These are phyloP conservation scores for Sitodiplosis mosellana DNA, from an alignment of 1,140 invertebrate genomes.

Conservation along the genomic window DNA sequence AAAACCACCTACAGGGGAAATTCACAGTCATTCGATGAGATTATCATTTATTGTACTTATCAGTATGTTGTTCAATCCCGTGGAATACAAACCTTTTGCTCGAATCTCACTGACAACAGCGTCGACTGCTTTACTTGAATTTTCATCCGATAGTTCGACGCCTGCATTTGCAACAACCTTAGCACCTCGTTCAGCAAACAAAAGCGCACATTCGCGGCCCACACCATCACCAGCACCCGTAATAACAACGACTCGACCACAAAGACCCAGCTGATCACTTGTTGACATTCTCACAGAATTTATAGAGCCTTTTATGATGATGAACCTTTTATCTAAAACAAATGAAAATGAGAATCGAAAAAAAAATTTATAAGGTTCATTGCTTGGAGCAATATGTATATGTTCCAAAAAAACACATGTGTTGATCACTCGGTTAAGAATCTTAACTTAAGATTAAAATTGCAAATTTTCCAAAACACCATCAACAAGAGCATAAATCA, in stretches of 20 bases:
- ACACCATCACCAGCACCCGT: conserved; percentile 93
- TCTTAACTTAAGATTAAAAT: too few relatives aligned
- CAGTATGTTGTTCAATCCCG: neutral
- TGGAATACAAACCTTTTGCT: conserved; percentile 39
- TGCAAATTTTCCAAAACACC: too few relatives aligned
- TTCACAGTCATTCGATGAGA: neutral
- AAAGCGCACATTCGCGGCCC: conserved; percentile 80
- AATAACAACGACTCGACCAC: conserved; percentile 79
- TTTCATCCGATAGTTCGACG: conserved; percentile 67
- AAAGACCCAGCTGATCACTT: conserved; percentile 44
- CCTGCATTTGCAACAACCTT: conserved; percentile 97
- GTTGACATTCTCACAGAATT: too few relatives aligned
- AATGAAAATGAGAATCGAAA: too few relatives aligned
- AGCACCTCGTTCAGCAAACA: conserved; percentile 82
- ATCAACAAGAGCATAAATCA: too few relatives aligned
- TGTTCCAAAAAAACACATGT: too few relatives aligned
- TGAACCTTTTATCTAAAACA: too few relatives aligned
- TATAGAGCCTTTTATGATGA: too few relatives aligned
- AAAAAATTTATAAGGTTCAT: too few relatives aligned
- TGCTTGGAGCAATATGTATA: too few relatives aligned
- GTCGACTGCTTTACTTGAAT: conserved; percentile 67
- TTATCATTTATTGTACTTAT: neutral
- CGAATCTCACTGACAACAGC: conserved; percentile 84
- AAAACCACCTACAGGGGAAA: conserved; percentile 50
- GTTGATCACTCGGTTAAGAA: too few relatives aligned